phyloP scores from a whole-genome alignment of 1,140 invertebrate genomes.

The Semibalanus balanoides region DNA sequence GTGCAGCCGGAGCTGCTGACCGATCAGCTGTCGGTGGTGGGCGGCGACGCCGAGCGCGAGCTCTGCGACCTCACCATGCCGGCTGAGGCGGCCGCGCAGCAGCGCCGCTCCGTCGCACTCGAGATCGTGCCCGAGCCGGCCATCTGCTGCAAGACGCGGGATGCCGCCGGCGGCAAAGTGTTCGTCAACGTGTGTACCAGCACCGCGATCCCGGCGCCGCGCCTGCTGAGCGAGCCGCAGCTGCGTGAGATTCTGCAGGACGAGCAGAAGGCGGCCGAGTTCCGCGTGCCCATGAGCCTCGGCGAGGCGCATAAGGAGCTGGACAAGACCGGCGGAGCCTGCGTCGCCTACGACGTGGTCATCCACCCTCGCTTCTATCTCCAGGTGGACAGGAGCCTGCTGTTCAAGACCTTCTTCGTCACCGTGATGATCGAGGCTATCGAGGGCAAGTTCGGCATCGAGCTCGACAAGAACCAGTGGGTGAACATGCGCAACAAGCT shows the following conservation, averaged over 20 bases:
- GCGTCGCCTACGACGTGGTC: not conserved
- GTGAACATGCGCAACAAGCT: not conserved
- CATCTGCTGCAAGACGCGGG: not conserved
- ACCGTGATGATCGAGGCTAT: not conserved
- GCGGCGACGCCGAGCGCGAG: no score
- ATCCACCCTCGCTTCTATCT: not conserved
- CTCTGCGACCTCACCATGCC: not conserved
- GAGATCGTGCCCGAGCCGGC: not conserved
- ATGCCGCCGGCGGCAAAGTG: not conserved
- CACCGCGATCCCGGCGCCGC: not conserved
- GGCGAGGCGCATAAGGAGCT: not conserved
- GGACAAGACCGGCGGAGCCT: not conserved
- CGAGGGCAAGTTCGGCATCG: not conserved
- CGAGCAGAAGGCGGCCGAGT: not conserved
- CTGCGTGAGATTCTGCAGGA: not conserved
- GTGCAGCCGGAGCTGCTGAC: no score
- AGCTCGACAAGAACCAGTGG: not conserved
- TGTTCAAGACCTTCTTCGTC: not conserved
- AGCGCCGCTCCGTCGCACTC: not conserved
- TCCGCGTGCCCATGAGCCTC: not conserved
- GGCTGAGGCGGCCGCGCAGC: not conserved
- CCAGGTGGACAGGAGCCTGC: not conserved
- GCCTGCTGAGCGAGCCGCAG: not conserved
- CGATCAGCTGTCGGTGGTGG: no score
- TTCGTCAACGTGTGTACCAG: not conserved